Conservation (phyloP, 2,113 vertebrate genomes). For the Eublepharis macularius region DNA sequence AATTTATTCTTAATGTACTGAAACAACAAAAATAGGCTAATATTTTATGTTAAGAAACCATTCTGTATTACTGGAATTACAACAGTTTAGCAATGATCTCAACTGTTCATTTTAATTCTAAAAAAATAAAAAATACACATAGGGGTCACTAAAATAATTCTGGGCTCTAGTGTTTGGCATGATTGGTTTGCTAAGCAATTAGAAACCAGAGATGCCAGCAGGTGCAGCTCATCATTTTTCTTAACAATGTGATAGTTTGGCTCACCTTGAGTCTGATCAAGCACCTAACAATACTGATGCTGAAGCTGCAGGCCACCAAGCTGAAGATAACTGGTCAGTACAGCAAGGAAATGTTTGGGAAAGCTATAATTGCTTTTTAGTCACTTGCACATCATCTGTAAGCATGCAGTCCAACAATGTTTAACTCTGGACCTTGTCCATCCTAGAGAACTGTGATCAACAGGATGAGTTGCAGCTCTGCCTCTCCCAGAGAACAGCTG, state of each 20-base stretch:
- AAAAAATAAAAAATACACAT: not conserved
- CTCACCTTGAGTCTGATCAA: not conserved
- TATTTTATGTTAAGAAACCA: not conserved
- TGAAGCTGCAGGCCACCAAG: not conserved
- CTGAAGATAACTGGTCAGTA: not conserved
- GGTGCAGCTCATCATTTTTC: not conserved
- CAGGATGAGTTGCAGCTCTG: too few relatives aligned
- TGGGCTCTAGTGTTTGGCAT: not conserved
- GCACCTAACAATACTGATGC: not conserved
- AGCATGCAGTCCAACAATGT: not conserved
- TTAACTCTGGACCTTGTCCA: not conserved
- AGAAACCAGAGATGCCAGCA: not conserved
- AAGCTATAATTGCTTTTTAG: not conserved
- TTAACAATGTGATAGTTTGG: not conserved
- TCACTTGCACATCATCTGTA: not conserved
- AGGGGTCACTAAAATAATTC: not conserved
- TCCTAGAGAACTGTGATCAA: not conserved
- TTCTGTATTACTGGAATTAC: not conserved
- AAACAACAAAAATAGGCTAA: not conserved
- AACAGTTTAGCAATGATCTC: not conserved
- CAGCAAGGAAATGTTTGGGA: not conserved
- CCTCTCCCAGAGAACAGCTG: too few relatives aligned
- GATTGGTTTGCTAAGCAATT: not conserved
- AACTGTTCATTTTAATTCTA: not conserved
- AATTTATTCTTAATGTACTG: not conserved